phyloP scores from a whole-genome alignment of 1,140 invertebrate genomes.

The Physella acuta region DNA sequence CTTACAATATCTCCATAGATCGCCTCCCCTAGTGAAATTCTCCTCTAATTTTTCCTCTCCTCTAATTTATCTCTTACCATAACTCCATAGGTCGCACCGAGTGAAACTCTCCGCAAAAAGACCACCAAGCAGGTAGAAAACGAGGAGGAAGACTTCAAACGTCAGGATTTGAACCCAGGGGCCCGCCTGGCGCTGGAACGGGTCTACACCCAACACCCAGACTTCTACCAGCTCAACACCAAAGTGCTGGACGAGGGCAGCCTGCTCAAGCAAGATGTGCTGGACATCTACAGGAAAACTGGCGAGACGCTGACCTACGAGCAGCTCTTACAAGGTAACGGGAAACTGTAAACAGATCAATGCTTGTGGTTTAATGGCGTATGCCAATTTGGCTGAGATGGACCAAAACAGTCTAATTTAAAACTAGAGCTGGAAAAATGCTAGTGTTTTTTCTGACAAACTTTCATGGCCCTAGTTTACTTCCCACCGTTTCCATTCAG shows the following conservation, averaged over 20 bases:
- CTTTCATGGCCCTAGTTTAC: no score
- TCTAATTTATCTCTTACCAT: background rate
- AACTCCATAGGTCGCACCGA: slow-evolving; percentile 12
- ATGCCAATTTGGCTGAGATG: no score
- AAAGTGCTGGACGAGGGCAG: slow-evolving; percentile 41
- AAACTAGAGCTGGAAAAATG: no score
- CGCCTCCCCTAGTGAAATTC: background rate
- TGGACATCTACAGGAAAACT: slow-evolving; percentile 41
- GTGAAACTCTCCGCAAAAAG: slow-evolving; percentile 14
- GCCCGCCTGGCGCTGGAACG: slow-evolving; percentile 37
- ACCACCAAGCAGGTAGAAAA: slow-evolving; percentile 25
- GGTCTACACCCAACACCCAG: slow-evolving; percentile 37
- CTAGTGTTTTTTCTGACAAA: no score
- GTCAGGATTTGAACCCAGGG: slow-evolving; percentile 38
- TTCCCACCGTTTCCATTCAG: no score
- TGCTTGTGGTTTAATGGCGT: no score
- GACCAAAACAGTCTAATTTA: no score
- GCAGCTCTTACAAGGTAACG: slow-evolving; percentile 42
- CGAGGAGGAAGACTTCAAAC: slow-evolving; percentile 39
- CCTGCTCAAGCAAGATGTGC: slow-evolving; percentile 39
- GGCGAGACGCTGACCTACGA: slow-evolving; percentile 45
- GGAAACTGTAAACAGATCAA: no score
- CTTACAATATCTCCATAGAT: background rate
- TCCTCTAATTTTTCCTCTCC: background rate
- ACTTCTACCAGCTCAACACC: slow-evolving; percentile 43